Percentiles rank a stretch among this genome's conserved stretches.
Conservation (phyloP, 2,797 vertebrate species). For the Todus mexicanus region DNA sequence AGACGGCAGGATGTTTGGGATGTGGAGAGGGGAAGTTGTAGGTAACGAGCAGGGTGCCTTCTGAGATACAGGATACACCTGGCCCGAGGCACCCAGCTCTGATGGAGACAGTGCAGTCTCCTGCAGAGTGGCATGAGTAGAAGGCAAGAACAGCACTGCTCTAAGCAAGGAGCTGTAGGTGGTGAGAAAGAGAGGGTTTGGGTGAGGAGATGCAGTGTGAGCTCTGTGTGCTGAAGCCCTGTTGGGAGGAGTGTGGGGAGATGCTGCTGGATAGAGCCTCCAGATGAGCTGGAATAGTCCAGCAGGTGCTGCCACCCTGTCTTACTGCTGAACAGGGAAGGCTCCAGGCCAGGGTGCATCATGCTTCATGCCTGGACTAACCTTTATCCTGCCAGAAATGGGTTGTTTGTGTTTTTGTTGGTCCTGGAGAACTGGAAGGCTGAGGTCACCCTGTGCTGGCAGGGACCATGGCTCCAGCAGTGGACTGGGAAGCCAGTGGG, state of each 20-base stretch:
- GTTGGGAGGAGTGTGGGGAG: fast-evolving
- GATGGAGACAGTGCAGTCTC: background rate
- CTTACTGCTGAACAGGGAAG: background rate
- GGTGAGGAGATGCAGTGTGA: background rate
- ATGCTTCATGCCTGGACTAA: background rate
- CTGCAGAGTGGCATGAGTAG: background rate
- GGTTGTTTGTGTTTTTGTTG: too few species aligned
- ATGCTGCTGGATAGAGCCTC: background rate
- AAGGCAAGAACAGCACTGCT: background rate
- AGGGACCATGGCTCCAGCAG: fast-evolving
- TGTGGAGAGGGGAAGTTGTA: background rate
- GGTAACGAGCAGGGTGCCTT: background rate
- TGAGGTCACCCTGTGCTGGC: background rate
- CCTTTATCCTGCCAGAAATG: background rate
- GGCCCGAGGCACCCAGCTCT: background rate
- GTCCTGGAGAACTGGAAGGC: background rate
- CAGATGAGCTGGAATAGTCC: background rate
- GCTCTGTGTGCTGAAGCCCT: fast-evolving
- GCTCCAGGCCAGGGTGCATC: background rate
- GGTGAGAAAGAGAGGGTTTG: background rate
- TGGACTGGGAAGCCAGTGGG: background rate
- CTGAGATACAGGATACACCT: background rate
- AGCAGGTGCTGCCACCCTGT: background rate
- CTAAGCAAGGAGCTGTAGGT: background rate
- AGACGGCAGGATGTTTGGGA: fast-evolving